Evolutionary conservation across 2,113 vertebrate species (phyloP), one percentile per base, ranked within the genome.

Genomic region (Salvator merianae): DNA sequence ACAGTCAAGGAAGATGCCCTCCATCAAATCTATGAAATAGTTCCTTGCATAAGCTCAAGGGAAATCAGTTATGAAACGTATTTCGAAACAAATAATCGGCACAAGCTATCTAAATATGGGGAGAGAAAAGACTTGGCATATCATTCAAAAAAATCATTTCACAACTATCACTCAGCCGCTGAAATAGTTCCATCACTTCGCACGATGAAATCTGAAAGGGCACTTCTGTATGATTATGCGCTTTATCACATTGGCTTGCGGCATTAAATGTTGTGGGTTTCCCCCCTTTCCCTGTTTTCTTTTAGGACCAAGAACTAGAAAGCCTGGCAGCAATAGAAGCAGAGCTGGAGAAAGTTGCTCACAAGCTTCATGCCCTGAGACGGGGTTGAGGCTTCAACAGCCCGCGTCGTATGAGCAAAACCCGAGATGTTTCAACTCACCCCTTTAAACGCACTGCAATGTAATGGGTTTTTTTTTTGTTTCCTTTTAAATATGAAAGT

Each of bases 321-420:
- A 98, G 97, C 84, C 95, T 99, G 90, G 97, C 97, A 0, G 95
- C 97, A 93, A 99, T 99, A 0, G 97, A 99, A 95, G 97, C 97
- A 0, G 98, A 99, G 94, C 97, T 99, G 59, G 97, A 99, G 92
- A 97, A 94, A 0, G 97, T 98, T 6, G 97, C 97, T 80, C 97
- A 97, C 93, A 98, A 97, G 92, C 96, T 99, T 82, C 98, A 98
- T 0, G 94, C 97, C 30, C 94, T 99, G 90, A 95, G 96, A 84
- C 95, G 88, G 84, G 95, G 94, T 84, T 97, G 94, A 96, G 53
- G 26, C 13, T 26, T 1, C 34, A 0, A 0, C n/a, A 1, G 30
- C n/a, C 26, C 6, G 0, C 1, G 18, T 5, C 24, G 28, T 0
- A 0, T 0, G 0, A 53, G 8, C 7, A 0, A 53, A 50, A 26